These are phyloP conservation scores for Hydrozoanthus tunicans DNA, from an alignment of 64 coral and sea anemone genomes.

Conservation along the genomic window DNA sequence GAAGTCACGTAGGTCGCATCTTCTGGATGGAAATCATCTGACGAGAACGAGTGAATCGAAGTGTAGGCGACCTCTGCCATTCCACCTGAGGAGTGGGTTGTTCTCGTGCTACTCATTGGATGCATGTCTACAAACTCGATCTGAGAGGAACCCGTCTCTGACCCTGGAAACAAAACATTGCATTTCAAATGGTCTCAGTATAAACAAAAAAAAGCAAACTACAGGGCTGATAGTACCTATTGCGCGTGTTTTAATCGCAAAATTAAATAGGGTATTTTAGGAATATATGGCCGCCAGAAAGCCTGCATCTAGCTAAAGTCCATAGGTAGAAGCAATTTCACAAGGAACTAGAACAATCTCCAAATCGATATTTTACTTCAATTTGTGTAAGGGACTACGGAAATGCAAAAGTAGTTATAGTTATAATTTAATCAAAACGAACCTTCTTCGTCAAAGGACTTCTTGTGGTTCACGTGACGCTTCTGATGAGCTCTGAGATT, in stretches of 20 bases:
- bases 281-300: too few relatives aligned
- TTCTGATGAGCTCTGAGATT: conserved; percentile 94
- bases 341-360: too few relatives aligned
- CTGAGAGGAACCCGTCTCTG: conserved; percentile 39
- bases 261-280: too few relatives aligned
- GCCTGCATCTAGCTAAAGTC: too few relatives aligned
- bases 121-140: conserved; percentile 47
- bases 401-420: too few relatives aligned
- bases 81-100: conserved; percentile 48
- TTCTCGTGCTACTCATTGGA: conserved; percentile 59
- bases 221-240: too few relatives aligned
- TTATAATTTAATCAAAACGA: neutral
- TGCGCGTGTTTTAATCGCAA: too few relatives aligned
- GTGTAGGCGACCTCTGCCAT: conserved; percentile 79
- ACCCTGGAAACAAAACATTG: conserved; percentile 8
- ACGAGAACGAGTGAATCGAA: conserved; percentile 70
- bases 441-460: conserved; percentile 29
- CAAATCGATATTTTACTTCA: too few relatives aligned
- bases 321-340: too few relatives aligned
- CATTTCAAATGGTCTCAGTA: too few relatives aligned
- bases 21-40: conserved; percentile 68
- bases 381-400: too few relatives aligned
- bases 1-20: conserved; percentile 66
- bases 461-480: conserved; percentile 73
- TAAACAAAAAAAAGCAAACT: too few relatives aligned